Conservation (phyloP, 2,113 vertebrate species). For the Xyrauchen texanus region DNA sequence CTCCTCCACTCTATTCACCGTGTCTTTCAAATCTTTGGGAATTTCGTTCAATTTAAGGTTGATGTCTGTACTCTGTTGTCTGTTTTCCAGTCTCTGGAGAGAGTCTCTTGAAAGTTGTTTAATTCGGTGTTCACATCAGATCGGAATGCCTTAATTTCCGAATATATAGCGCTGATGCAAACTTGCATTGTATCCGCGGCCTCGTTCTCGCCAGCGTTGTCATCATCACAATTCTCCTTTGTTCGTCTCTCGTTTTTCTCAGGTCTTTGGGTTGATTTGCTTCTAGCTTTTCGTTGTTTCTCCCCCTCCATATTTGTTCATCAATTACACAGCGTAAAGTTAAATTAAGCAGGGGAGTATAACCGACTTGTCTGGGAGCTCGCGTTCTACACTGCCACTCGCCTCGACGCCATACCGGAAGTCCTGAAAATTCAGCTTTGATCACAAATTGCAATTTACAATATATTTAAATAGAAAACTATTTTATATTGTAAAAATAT, state of each 20-base stretch:
- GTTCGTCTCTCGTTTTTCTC: neutral
- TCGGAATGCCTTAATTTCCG: neutral
- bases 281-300: neutral
- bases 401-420: neutral
- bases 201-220: neutral
- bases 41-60: conserved; percentile 2
- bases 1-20: neutral
- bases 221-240: neutral
- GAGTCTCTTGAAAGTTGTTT: neutral
- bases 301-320: neutral
- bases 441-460: too few relatives aligned
- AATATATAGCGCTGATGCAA: neutral
- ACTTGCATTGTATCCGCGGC: neutral
- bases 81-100: neutral
- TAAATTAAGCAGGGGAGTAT: neutral
- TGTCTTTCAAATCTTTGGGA: neutral
- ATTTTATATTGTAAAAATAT: too few relatives aligned
- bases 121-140: neutral
- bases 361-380: neutral
- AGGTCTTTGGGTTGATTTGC: neutral
- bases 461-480: too few relatives aligned
- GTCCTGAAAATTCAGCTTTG: too few relatives aligned
- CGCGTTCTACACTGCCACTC: neutral
- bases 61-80: neutral
- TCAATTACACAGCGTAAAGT: neutral